These are phyloP conservation scores for Hoplias malabaricus DNA, from an alignment of 2,113 vertebrate genomes.

Conservation along the genomic window DNA sequence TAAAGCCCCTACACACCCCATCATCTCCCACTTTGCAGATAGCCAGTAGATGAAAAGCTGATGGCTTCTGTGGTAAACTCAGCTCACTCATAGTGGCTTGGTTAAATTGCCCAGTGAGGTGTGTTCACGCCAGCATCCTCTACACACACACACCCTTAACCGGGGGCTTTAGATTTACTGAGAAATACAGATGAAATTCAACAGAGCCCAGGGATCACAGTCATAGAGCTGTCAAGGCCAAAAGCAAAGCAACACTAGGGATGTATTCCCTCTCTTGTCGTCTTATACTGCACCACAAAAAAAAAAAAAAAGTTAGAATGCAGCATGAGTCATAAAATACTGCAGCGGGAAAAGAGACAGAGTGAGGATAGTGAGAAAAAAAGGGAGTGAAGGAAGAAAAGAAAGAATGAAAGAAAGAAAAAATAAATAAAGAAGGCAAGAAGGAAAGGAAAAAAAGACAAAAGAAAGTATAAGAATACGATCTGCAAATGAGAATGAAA, in stretches of 20 bases:
- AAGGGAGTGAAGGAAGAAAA: neutral
- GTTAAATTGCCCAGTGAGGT: neutral
- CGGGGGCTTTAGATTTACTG: neutral
- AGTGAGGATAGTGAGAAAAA: neutral
- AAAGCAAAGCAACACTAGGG: neutral
- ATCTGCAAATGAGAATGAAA: too few species aligned
- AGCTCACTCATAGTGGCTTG: neutral
- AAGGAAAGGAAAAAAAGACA: neutral
- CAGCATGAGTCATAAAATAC: slow-evolving; percentile 27
- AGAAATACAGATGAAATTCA: neutral
- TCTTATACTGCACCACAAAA: neutral
- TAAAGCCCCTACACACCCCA: neutral
- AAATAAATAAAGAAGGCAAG: neutral
- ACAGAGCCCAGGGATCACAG: neutral
- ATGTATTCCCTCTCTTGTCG: neutral
- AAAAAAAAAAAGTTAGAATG: slow-evolving; percentile 19
- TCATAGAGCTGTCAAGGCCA: neutral
- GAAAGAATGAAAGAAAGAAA: neutral
- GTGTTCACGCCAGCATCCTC: neutral
- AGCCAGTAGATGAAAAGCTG: slow-evolving; percentile 1
- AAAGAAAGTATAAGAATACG: too few species aligned
- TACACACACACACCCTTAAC: neutral
- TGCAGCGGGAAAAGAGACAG: slow-evolving; percentile 11
- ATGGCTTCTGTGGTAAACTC: neutral
- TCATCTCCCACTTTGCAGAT: neutral